Evolutionary conservation across 2,113 vertebrate genomes (phyloP).

Genomic region (Natator depressus): DNA sequence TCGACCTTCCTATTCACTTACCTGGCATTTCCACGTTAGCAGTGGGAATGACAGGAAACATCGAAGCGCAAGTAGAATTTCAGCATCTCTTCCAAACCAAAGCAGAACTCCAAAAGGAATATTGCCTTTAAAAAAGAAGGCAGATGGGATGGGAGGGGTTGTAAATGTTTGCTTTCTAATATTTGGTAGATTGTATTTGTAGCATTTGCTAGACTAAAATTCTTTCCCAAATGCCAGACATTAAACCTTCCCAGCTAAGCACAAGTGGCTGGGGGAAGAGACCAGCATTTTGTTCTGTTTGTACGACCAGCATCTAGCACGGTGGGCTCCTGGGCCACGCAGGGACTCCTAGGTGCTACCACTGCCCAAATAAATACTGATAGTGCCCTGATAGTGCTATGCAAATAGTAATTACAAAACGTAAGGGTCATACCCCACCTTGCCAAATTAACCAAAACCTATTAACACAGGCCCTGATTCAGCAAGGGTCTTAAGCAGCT

Average conservation of each 20-base stretch:
- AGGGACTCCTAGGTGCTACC: neutral
- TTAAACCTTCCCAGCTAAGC: neutral
- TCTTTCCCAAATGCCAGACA: neutral
- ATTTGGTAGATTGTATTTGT: neutral
- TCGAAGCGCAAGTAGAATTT: neutral
- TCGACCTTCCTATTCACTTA: neutral
- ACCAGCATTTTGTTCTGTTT: neutral
- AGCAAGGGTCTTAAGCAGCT: neutral
- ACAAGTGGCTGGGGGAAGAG: neutral
- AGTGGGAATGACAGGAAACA: neutral
- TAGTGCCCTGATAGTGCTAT: neutral
- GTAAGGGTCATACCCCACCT: neutral
- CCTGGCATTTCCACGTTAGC: neutral
- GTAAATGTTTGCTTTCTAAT: neutral
- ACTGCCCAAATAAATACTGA: neutral
- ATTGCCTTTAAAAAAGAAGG: neutral
- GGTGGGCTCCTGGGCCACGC: neutral
- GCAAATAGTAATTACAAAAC: neutral
- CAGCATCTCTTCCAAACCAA: neutral
- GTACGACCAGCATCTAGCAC: neutral
- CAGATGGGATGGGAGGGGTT: neutral
- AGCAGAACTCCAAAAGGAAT: neutral
- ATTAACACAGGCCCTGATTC: neutral
- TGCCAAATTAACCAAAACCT: neutral
- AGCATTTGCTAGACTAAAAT: neutral